phyloP scores from a whole-genome alignment of 1,140 invertebrate species.

The Drosophila aff. region DNA sequence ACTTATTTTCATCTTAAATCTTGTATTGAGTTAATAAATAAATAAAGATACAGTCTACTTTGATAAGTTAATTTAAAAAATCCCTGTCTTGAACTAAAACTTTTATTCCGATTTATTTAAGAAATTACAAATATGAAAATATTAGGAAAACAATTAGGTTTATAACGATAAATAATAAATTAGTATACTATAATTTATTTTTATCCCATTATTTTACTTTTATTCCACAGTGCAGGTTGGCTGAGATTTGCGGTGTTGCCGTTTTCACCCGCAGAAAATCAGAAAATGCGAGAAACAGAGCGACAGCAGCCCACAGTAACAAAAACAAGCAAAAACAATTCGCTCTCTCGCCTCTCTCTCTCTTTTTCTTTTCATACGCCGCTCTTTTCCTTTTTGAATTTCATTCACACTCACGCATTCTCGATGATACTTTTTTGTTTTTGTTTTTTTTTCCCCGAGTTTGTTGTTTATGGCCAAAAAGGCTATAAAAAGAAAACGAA shows the following conservation, averaged over 20 bases:
- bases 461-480: conserved; percentile 69
- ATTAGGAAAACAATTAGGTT: too few relatives aligned
- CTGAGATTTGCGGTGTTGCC: conserved; percentile 65
- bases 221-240: conserved; percentile 21
- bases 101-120: too few relatives aligned
- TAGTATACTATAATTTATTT: neutral
- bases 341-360: conserved; percentile 17
- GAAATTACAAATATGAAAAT: neutral
- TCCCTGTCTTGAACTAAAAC: neutral
- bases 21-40: neutral
- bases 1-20: neutral
- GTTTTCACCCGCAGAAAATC: conserved; percentile 55
- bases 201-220: neutral
- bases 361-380: neutral
- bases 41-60: neutral
- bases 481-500: conserved; percentile 75
- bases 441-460: conserved; percentile 6
- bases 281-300: conserved; percentile 23
- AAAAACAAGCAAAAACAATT: conserved; percentile 17
- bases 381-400: conserved; percentile 45
- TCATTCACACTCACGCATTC: conserved; percentile 68
- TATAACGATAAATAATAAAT: too few relatives aligned
- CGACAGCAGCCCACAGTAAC: conserved; percentile 31
- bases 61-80: too few relatives aligned
- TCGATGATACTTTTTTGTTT: conserved; percentile 49